Conservation (phyloP, 2,113 vertebrate species). For the Forbesichthys papilliferus region DNA sequence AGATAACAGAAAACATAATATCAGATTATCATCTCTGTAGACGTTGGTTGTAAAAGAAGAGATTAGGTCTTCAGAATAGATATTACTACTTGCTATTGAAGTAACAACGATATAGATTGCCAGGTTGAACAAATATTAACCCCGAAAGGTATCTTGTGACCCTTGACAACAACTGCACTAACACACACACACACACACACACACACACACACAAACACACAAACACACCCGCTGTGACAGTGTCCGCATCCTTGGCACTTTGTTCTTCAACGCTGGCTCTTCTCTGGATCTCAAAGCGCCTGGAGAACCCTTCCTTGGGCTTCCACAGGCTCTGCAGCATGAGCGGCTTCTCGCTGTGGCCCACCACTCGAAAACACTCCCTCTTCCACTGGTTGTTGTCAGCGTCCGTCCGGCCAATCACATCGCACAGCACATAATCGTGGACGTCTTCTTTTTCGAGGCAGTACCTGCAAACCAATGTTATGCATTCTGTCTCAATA, state of each 20-base stretch:
- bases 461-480: slow-evolving; percentile 68
- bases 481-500: background rate
- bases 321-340: slow-evolving; percentile 81
- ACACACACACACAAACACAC: background rate
- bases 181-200: too few species aligned
- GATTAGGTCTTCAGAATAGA: too few species aligned
- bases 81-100: too few species aligned
- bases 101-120: too few species aligned
- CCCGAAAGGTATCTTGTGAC: too few species aligned
- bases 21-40: too few species aligned
- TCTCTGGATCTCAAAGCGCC: slow-evolving; percentile 79
- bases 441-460: slow-evolving; percentile 73
- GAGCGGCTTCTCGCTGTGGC: slow-evolving; percentile 76
- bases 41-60: too few species aligned
- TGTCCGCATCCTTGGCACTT: slow-evolving; percentile 65
- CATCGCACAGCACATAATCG: slow-evolving; percentile 77
- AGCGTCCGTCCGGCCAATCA: slow-evolving; percentile 67
- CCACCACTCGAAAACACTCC: slow-evolving; percentile 77
- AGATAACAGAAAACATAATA: too few species aligned
- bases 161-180: too few species aligned
- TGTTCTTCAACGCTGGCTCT: slow-evolving; percentile 62
- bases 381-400: slow-evolving; percentile 74
- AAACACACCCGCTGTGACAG: slow-evolving; percentile 74
- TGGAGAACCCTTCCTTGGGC: slow-evolving; percentile 78
- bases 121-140: too few species aligned